Evolutionary conservation across 2,888 invertebrate species (phyloP).

Genomic region (Cataglyphis albicans): DNA sequence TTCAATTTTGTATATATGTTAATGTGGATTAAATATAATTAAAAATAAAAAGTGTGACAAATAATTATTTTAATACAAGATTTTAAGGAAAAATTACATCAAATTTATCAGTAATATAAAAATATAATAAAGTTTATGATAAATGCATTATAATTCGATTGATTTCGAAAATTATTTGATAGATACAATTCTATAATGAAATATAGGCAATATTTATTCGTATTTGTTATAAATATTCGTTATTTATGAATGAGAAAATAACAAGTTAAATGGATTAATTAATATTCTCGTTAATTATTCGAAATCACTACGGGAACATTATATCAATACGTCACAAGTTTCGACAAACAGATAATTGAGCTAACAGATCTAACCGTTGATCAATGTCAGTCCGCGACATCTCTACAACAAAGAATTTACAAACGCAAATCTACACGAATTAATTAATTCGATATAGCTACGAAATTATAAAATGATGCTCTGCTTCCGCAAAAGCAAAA

Average conservation of each 20-base stretch:
- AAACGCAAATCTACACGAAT: neutral
- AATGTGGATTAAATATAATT: neutral
- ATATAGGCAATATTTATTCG: neutral
- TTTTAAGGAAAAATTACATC: neutral
- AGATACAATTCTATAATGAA: neutral
- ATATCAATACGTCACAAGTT: neutral
- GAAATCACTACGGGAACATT: neutral
- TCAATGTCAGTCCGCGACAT: constrained; percentile 2
- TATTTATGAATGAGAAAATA: neutral
- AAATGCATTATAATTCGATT: neutral
- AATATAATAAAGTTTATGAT: neutral
- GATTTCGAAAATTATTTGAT: neutral
- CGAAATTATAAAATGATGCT: neutral
- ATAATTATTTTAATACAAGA: neutral
- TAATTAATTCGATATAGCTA: neutral
- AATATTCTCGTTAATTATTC: neutral
- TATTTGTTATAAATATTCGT: neutral
- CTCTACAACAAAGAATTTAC: neutral
- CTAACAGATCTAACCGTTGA: constrained; percentile 14
- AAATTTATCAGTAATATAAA: neutral
- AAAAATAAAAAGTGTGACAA: neutral
- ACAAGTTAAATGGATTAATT: neutral
- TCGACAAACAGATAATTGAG: constrained; percentile 15
- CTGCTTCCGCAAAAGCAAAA: neutral
- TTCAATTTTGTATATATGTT: neutral